phyloP scores from a whole-genome alignment of 2,113 vertebrate species.

The Malurus alboscapulatus region DNA sequence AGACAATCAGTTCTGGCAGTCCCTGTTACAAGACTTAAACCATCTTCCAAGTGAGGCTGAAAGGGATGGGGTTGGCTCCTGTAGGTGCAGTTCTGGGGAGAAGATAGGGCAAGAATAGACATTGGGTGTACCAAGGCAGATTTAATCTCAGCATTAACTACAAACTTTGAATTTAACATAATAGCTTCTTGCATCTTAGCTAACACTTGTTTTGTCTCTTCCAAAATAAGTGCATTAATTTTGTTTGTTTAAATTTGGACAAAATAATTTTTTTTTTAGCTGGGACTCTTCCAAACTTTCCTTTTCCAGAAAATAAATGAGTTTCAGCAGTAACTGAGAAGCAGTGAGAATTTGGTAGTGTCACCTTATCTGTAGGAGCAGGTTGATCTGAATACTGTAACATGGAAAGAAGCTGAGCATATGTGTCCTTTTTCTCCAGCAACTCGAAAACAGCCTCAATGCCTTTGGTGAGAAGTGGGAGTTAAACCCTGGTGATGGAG shows the following conservation, averaged over 20 bases:
- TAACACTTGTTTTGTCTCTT: not conserved
- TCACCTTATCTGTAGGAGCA: not conserved
- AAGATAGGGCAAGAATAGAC: not conserved
- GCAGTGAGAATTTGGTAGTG: not conserved
- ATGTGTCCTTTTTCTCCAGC: constrained; percentile 73
- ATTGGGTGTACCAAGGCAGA: not conserved
- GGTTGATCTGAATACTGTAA: not conserved
- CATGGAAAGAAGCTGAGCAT: not conserved
- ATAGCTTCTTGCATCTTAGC: not conserved
- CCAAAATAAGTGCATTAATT: not conserved
- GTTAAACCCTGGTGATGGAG: constrained; percentile 94
- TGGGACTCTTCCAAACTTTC: not conserved
- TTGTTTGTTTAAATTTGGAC: not conserved
- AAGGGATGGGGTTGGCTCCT: not conserved
- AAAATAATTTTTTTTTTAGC: not conserved
- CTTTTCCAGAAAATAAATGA: not conserved
- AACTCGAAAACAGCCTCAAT: constrained; percentile 97
- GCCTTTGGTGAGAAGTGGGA: constrained; percentile 96
- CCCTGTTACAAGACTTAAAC: not conserved
- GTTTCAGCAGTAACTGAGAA: not conserved
- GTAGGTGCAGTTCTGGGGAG: not conserved
- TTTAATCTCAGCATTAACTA: not conserved
- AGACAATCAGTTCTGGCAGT: not conserved
- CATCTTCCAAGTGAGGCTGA: not conserved
- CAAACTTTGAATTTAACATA: not conserved